Evolutionary conservation across 1,140 invertebrate species (phyloP).

Genomic region (Pararge aegeria): DNA sequence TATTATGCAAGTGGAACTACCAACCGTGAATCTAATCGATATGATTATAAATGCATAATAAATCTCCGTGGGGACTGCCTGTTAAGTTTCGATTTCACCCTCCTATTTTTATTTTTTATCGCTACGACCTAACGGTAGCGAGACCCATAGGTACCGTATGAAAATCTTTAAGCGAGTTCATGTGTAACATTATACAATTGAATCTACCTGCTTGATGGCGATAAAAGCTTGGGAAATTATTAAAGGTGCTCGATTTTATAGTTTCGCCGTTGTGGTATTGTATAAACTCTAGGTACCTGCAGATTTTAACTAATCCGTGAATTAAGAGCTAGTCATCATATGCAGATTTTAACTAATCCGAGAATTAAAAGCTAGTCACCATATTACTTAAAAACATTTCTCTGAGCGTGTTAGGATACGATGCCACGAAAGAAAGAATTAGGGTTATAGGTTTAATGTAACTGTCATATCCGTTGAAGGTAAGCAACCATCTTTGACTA

Average conservation of each 20-base stretch:
- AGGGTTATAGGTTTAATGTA: too few relatives aligned
- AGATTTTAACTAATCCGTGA: neutral
- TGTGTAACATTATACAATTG: constrained; percentile 20
- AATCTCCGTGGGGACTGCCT: constrained; percentile 18
- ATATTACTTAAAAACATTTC: too few relatives aligned
- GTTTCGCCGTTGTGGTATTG: too few relatives aligned
- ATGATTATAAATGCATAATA: constrained; percentile 18
- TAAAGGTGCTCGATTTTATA: neutral
- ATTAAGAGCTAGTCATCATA: too few relatives aligned
- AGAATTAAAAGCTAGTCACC: too few relatives aligned
- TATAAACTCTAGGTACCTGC: neutral
- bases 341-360: too few relatives aligned
- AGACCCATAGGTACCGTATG: constrained; percentile 45
- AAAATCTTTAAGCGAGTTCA: constrained; percentile 26
- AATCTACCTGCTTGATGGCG: constrained; percentile 22
- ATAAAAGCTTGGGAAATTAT: constrained; percentile 5
- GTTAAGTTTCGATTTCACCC: constrained; percentile 53
- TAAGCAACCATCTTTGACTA: too few relatives aligned
- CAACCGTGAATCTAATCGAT: too few relatives aligned
- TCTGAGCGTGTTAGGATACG: too few relatives aligned
- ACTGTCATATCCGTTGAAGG: too few relatives aligned
- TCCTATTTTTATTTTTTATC: constrained; percentile 55
- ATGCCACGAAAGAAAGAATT: too few relatives aligned
- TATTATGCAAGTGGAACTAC: too few relatives aligned
- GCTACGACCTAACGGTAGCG: constrained; percentile 60